Conservation (phyloP, 2,113 vertebrate species). For the Penelope pileata region DNA sequence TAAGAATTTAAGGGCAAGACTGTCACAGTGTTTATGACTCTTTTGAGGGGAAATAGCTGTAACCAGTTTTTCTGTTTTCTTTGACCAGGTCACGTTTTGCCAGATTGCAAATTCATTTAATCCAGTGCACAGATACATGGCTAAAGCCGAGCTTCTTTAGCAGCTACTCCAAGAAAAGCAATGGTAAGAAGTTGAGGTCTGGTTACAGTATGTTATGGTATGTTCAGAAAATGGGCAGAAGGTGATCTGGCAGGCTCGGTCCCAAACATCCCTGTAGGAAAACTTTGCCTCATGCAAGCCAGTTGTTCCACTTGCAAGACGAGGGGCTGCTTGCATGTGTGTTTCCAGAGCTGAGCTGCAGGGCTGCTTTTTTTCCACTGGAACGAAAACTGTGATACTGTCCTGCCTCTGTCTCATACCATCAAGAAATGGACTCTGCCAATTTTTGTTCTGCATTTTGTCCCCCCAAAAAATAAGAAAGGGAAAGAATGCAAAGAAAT, state of each 20-base stretch:
- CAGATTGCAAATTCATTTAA: not conserved
- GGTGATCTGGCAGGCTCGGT: not conserved
- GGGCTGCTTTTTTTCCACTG: not conserved
- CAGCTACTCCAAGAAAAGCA: not conserved
- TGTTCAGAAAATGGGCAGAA: not conserved
- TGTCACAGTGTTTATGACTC: not conserved
- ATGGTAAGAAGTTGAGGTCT: not conserved
- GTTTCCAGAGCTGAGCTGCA: not conserved
- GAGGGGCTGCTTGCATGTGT: fast-evolving
- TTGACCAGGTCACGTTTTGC: not conserved
- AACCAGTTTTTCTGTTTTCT: not conserved
- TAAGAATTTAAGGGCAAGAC: not conserved
- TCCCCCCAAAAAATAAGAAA: not conserved
- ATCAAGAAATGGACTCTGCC: not conserved
- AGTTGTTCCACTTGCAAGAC: not conserved
- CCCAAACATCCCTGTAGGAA: not conserved
- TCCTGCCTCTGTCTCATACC: not conserved
- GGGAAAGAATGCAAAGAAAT: not conserved
- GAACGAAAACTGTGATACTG: not conserved
- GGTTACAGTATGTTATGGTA: not conserved
- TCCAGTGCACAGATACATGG: fast-evolving
- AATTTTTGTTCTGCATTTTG: not conserved
- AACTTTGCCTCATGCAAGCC: not conserved
- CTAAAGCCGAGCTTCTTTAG: not conserved
- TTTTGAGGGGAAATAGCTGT: not conserved